A percentile compares a stretch with the other conserved stretches of the same genome.
Conservation (phyloP, 2,888 invertebrate species). For the Clanis bilineata region DNA sequence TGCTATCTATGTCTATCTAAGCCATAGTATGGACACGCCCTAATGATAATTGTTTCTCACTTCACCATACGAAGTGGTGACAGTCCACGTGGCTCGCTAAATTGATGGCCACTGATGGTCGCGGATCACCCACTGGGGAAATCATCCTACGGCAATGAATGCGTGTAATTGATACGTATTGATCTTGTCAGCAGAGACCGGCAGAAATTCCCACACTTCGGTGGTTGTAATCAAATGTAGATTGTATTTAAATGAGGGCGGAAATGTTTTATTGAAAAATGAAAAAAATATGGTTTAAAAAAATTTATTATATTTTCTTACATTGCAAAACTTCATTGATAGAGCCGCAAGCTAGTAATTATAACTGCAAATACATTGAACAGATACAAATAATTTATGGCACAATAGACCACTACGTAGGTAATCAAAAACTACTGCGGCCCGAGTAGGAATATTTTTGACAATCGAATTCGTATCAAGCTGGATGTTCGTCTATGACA, state of each 20-base stretch:
- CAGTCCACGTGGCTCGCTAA: conserved; percentile 62
- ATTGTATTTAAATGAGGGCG: conserved; percentile 7
- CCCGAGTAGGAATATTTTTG: too few relatives aligned
- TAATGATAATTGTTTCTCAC: conserved; percentile 20
- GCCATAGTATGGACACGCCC: background rate
- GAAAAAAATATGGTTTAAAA: too few relatives aligned
- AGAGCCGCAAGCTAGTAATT: too few relatives aligned
- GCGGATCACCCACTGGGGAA: conserved; percentile 62
- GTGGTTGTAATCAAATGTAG: conserved; percentile 13
- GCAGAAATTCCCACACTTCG: conserved; percentile 18
- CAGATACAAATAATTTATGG: too few relatives aligned
- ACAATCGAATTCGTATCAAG: too few relatives aligned
- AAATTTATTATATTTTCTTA: background rate
- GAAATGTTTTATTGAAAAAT: too few relatives aligned
- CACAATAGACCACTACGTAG: too few relatives aligned
- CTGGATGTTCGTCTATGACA: too few relatives aligned
- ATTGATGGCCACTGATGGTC: conserved; percentile 47
- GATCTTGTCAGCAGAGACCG: conserved; percentile 12
- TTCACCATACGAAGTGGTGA: conserved; percentile 37
- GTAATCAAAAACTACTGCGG: too few relatives aligned
- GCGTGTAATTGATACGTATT: conserved; percentile 34
- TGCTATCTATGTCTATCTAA: background rate
- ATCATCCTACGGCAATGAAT: conserved; percentile 58
- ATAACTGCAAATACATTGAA: too few relatives aligned
- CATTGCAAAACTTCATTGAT: background rate